Percentiles rank a stretch among this genome's conserved stretches.
phyloP scores from a whole-genome alignment of 2,888 invertebrate species.

The Heliothis peltigera region DNA sequence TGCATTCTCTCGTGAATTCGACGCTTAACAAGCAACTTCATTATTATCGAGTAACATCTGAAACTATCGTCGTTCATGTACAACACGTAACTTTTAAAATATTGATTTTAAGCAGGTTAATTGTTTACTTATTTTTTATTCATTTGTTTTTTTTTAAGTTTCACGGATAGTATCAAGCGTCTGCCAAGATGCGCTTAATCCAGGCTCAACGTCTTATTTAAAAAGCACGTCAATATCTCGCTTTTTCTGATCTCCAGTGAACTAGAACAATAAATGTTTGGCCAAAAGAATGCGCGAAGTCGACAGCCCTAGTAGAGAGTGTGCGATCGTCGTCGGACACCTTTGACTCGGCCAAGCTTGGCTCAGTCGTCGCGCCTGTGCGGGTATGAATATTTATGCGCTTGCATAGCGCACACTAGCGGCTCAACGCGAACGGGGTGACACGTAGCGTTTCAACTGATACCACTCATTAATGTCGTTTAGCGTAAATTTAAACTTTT shows the following conservation, averaged over 20 bases:
- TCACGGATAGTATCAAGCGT: background rate
- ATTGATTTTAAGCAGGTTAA: background rate
- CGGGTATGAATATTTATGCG: conserved; percentile 81
- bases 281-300: conserved; percentile 43
- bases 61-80: background rate
- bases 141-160: background rate
- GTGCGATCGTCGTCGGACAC: conserved; percentile 71
- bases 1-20: conserved; percentile 3
- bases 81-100: conserved; percentile 1
- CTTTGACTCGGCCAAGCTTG: conserved; percentile 79
- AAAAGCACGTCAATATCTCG: conserved; percentile 2
- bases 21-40: background rate
- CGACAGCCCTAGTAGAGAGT: conserved; percentile 66
- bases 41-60: conserved; percentile 7
- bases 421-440: conserved; percentile 65
- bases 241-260: conserved; percentile 12
- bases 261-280: conserved; percentile 30
- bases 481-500: conserved; percentile 84
- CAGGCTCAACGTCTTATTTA: background rate
- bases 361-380: conserved; percentile 75
- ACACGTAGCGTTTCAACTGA: conserved; percentile 71
- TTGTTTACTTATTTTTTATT: background rate
- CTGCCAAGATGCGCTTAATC: background rate
- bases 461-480: conserved; percentile 83
- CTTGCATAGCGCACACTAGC: conserved; percentile 70